Evolutionary conservation across 1,140 invertebrate genomes (phyloP), one percentile per base, ranked within the genome.

Genomic region (Drosophila sp.): DNA sequence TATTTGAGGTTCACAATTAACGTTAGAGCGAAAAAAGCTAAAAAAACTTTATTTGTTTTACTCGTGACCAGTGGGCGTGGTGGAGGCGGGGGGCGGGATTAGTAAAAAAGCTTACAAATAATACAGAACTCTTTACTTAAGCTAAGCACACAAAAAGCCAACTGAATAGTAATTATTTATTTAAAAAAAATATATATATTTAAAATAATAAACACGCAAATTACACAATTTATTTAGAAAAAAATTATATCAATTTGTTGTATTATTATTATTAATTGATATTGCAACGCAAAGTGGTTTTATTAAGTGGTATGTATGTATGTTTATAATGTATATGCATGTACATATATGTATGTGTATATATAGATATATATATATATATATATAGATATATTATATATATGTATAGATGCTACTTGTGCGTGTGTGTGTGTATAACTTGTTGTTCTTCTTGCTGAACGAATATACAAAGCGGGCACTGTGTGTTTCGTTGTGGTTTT

Each of bases 1-100:
- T 76, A 76, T 76, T 66, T 76, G 62, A 65, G 69, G 73, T 76
- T 76, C 57, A 76, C 56, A 76, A 76, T 63, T 64, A 66, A 67
- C 32, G 27, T 38, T 58, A 71, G 54, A 67, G 64, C 71, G 56
- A 63, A 74, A 69, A 62, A 67, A 73, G 71, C 63, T 61, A 53
- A 58, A 62, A 69, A 64, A 69, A 53, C 9, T 21, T 43, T 21
- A 41, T 41, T 51, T 29, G 54, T 41, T 38, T 5, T 32, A 29
- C 43, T 70, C 7, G 16, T 61, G 65, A 25, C 50, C 14, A 43
- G 29, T 13, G 36, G 36, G 36, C 36, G 36, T 16, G 11, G 6
- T 11, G 43, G 51, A 36, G 50, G 13, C 38, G 29, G 29, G 11
- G 40, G 38, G 13, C 25, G n/a, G n/a, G 27, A 27, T 43, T 43